Percentiles rank a stretch among this genome's conserved stretches.
Conservation (phyloP, 2,797 vertebrate species). For the Darevskia mixta region DNA sequence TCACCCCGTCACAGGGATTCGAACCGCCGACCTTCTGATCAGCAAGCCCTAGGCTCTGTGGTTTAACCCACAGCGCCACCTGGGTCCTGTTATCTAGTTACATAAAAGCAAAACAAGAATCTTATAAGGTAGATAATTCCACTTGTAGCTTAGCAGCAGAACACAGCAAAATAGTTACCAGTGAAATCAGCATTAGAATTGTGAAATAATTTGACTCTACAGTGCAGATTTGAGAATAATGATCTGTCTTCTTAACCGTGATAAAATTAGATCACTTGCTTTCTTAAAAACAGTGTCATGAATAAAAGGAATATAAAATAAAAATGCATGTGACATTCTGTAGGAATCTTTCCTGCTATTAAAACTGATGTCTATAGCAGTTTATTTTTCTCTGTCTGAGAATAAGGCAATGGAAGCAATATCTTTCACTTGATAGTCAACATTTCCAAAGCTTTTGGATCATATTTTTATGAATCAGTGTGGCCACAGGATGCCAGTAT, state of each 20-base stretch:
- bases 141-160: neutral
- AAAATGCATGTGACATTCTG: constrained; percentile 8
- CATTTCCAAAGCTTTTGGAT: constrained; percentile 40
- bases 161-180: neutral
- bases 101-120: neutral
- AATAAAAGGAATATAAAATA: constrained; percentile 33
- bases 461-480: constrained; percentile 59
- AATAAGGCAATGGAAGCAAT: neutral
- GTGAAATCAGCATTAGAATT: neutral
- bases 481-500: constrained; percentile 84
- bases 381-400: constrained; percentile 46
- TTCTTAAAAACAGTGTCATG: constrained; percentile 26
- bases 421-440: constrained; percentile 37
- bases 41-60: too few relatives aligned
- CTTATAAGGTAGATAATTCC: neutral
- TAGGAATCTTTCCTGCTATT: neutral
- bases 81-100: neutral
- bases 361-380: neutral
- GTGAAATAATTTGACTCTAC: neutral
- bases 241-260: neutral
- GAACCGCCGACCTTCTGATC: too few relatives aligned
- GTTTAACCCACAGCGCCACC: too few relatives aligned
- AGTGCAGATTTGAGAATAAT: neutral
- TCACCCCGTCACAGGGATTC: too few relatives aligned
- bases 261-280: neutral